phyloP scores from a whole-genome alignment of 2,113 vertebrate species.

The Cebidichthys violaceus region DNA sequence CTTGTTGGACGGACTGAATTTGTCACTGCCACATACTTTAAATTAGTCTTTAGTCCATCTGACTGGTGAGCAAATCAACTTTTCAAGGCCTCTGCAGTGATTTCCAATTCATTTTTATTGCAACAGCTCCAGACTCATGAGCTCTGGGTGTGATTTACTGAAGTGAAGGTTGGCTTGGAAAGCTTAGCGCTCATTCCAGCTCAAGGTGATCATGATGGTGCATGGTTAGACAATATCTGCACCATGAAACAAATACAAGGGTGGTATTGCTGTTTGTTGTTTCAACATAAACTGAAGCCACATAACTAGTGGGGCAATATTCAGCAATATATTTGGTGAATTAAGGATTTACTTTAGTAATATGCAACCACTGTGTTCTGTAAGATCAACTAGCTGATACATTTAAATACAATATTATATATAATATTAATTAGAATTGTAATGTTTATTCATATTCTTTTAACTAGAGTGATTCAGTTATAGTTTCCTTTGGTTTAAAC shows the following conservation, averaged over 20 bases:
- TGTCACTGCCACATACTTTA: conserved; percentile 7
- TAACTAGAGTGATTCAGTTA: conserved; percentile 6
- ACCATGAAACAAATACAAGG: conserved; percentile 41
- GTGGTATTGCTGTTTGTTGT: conserved; percentile 22
- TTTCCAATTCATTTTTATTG: conserved; percentile 65
- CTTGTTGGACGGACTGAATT: conserved; percentile 14
- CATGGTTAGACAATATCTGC: conserved; percentile 41
- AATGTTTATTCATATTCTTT: conserved; percentile 1
- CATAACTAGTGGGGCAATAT: not conserved
- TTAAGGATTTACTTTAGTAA: not conserved
- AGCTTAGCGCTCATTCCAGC: conserved; percentile 35
- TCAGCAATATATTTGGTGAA: not conserved
- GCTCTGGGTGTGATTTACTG: conserved; percentile 60
- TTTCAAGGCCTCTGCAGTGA: conserved; percentile 43
- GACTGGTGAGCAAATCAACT: conserved; percentile 48
- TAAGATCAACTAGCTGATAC: not conserved
- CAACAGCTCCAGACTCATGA: conserved; percentile 46
- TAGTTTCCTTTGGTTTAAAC: conserved; percentile 24
- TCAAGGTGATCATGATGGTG: conserved; percentile 38
- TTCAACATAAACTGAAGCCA: conserved; percentile 20
- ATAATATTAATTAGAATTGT: not conserved
- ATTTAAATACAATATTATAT: not conserved
- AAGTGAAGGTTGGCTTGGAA: conserved; percentile 33
- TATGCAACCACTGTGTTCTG: not conserved
- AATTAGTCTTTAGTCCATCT: conserved; percentile 47